A percentile compares a stretch with the other conserved stretches of the same genome.
Evolutionary conservation across 2,113 vertebrate species (phyloP).

Genomic region (Beaufortia kweichowensis): DNA sequence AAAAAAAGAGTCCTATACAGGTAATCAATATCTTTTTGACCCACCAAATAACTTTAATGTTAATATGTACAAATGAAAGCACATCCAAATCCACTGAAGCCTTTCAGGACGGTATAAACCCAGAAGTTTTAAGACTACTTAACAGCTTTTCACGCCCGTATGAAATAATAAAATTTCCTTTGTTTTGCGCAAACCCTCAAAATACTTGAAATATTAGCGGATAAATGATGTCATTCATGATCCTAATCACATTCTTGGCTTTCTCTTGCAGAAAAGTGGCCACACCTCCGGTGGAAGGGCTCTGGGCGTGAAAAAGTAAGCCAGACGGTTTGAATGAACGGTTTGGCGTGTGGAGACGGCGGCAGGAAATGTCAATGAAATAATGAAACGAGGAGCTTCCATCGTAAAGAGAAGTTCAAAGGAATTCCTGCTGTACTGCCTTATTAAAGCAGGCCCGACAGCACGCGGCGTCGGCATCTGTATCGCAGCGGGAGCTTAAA

Average conservation of each 20-base stretch:
- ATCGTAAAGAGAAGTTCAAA: slow-evolving; percentile 71
- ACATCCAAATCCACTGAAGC: too few species aligned
- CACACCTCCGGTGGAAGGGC: not conserved
- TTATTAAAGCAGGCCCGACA: slow-evolving; percentile 54
- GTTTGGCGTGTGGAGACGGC: slow-evolving; percentile 50
- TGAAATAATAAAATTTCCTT: too few species aligned
- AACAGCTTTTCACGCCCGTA: too few species aligned
- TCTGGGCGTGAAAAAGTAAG: not conserved
- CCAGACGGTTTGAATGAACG: slow-evolving; percentile 61
- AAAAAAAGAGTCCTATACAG: too few species aligned
- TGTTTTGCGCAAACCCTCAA: not conserved
- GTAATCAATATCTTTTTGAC: too few species aligned
- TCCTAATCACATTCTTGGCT: not conserved
- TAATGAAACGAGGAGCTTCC: slow-evolving; percentile 60
- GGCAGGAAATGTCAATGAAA: slow-evolving; percentile 72
- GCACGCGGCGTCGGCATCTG: slow-evolving; percentile 65
- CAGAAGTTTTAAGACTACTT: too few species aligned
- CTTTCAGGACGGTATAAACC: too few species aligned
- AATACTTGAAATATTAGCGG: not conserved
- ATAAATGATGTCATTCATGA: too few species aligned
- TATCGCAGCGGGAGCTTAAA: slow-evolving; percentile 64
- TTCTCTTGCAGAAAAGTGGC: slow-evolving; percentile 4
- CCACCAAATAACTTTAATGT: too few species aligned
- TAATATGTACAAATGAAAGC: too few species aligned
- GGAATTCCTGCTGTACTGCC: slow-evolving; percentile 68